Base-by-base conservation (phyloP, 1,140 invertebrate genomes). In the Calliphora vicina region DNA sequence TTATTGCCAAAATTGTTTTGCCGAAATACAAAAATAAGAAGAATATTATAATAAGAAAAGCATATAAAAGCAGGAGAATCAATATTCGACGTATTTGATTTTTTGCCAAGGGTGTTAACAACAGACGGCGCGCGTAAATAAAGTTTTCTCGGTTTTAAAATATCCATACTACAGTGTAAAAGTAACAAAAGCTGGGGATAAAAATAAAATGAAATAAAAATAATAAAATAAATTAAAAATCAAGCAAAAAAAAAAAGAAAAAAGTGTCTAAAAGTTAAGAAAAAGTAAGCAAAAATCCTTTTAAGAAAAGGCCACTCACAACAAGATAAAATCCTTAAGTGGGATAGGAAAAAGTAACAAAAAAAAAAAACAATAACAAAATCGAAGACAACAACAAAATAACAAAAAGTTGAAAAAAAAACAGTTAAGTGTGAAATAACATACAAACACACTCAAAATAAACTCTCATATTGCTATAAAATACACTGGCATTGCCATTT, bases 81-180 rank as follows among this genome's bases (percentile, higher is more conserved):
- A 67, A 67, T 67, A 67, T 25, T 5, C 9, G 4, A 25, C 9
- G 3, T 20, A 25, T 20, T 67, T 67, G 61, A 67, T 20, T 67
- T 67, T 23, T 67, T 67, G 61, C 61, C 61, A 67, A 67, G 61
- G 61, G 61, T 67, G 61, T 67, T 67, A 67, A 67, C n/a, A 67
- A 67, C 61, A 67, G 61, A 67, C 61, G 61, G 61, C 61, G 61
- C 50, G 50, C 61, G 61, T 67, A 67, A 67, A 67, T 23, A 67
- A 23, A 67, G 61, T 67, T 67, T 67, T 67, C 8, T 67, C 17
- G 50, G 2, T n/a, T 57, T 15, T 5, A 10, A 2, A 50, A 50
- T 6, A 12, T 43, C 5, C 42, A 50, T 15, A 50, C 12, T 17
- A 50, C 12, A 50, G 10, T 67, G 61, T 67, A 67, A 67, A 67